Evolutionary conservation across 2,797 vertebrate species (phyloP).

Genomic region (Xyrichtys novacula): DNA sequence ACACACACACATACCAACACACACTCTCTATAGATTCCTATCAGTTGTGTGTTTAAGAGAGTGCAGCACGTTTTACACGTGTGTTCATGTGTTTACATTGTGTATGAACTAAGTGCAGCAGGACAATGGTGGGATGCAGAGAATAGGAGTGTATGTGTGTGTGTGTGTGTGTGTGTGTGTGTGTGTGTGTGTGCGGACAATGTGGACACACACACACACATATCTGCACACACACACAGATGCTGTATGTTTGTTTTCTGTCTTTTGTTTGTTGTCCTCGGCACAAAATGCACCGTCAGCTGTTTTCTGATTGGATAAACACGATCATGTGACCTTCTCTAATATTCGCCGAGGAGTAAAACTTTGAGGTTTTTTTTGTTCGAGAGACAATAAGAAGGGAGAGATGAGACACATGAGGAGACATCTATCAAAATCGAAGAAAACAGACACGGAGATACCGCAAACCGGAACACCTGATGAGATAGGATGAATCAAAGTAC

Average conservation of each 20-base stretch:
- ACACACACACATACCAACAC: constrained; percentile 26
- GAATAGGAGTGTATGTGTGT: constrained; percentile 25
- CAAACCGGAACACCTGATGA: too few relatives aligned
- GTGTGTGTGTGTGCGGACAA: not conserved
- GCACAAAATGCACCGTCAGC: constrained; percentile 46
- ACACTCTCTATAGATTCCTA: constrained; percentile 58
- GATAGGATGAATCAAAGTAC: too few relatives aligned
- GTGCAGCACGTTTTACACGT: constrained; percentile 63
- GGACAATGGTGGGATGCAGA: constrained; percentile 71
- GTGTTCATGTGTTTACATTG: constrained; percentile 67
- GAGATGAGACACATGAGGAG: too few relatives aligned
- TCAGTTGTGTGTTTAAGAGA: constrained; percentile 49
- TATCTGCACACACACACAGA: constrained; percentile 17
- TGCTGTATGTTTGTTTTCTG: constrained; percentile 25
- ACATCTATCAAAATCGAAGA: too few relatives aligned
- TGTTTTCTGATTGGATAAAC: constrained; percentile 34
- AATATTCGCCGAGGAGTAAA: not conserved
- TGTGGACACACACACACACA: constrained; percentile 25
- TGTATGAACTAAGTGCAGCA: constrained; percentile 51
- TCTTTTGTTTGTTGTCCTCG: constrained; percentile 43
- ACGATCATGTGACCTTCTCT: not conserved
- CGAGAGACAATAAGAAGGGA: too few relatives aligned
- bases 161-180: not conserved
- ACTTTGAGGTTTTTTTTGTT: not conserved
- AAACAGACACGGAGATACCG: too few relatives aligned